phyloP scores from a whole-genome alignment of 2,113 vertebrate genomes.

The Ophthalmolycus amberensis region DNA sequence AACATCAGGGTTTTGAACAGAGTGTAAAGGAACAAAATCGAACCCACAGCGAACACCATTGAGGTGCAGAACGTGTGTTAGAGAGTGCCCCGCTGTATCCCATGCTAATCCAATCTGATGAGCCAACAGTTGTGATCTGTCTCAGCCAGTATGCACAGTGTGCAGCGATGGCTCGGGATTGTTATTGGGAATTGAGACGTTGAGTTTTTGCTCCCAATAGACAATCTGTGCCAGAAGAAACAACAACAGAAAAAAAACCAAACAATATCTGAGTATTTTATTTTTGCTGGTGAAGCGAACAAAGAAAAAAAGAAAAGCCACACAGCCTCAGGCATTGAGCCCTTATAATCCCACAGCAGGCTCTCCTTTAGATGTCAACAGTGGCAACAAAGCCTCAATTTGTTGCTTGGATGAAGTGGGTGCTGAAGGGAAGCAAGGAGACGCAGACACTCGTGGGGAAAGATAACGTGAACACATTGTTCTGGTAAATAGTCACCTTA shows the following conservation, averaged over 20 bases:
- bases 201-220: constrained; percentile 19
- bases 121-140: constrained; percentile 4
- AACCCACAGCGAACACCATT: constrained; percentile 2
- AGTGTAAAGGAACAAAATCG: neutral
- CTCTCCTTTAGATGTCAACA: constrained; percentile 56
- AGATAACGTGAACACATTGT: constrained; percentile 15
- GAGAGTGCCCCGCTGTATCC: constrained; percentile 9
- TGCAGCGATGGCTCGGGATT: constrained; percentile 2
- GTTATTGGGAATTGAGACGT: constrained; percentile 21
- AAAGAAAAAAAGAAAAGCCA: constrained; percentile 10
- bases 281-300: constrained; percentile 24
- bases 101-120: constrained; percentile 30
- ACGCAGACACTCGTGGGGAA: neutral
- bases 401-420: constrained; percentile 37
- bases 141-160: neutral
- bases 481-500: neutral
- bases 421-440: constrained; percentile 9
- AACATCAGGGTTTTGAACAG: constrained; percentile 27
- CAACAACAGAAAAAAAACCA: neutral
- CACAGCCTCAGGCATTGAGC: constrained; percentile 23
- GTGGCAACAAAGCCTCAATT: constrained; percentile 55
- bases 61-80: constrained; percentile 17
- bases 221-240: neutral
- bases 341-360: constrained; percentile 55
- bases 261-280: constrained; percentile 17